Conservation (phyloP, 1,140 invertebrate species). For the Aporrectodea caliginosa region DNA sequence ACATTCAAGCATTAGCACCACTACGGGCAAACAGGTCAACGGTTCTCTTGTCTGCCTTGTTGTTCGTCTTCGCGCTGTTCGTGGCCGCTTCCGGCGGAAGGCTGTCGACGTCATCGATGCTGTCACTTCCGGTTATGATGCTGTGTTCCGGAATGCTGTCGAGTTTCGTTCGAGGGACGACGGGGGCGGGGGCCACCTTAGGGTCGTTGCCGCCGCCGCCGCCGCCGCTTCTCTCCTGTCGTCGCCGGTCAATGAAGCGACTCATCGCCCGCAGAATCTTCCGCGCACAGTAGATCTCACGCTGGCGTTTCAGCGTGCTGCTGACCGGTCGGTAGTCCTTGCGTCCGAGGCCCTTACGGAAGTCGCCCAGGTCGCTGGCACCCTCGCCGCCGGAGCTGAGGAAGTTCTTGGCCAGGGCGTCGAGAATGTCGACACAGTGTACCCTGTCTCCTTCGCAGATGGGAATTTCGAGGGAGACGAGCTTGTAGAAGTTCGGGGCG, state of each 20-base stretch:
- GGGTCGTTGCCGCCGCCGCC: constrained; percentile 35
- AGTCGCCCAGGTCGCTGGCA: constrained; percentile 83
- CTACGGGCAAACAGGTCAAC: no score
- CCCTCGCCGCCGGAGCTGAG: constrained; percentile 84
- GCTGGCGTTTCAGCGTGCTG: constrained; percentile 86
- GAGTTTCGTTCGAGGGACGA: neutral
- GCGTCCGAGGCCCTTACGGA: constrained; percentile 81
- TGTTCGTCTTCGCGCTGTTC: neutral
- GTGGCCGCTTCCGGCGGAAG: neutral
- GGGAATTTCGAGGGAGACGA: constrained; percentile 96
- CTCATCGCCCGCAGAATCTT: constrained; percentile 73
- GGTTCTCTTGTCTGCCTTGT: no score
- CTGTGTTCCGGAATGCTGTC: neutral
- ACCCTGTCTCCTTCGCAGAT: constrained; percentile 94
- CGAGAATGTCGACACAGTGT: constrained; percentile 93
- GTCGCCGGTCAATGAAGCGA: constrained; percentile 23
- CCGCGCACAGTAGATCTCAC: constrained; percentile 87
- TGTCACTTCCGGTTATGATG: neutral
- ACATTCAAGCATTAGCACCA: no score
- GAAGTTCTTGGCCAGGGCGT: constrained; percentile 87
- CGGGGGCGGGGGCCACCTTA: neutral
- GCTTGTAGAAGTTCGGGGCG: constrained; percentile 98
- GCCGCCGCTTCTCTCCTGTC: no score
- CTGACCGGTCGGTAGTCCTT: constrained; percentile 92
- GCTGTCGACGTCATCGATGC: neutral